A percentile compares a stretch with the other conserved stretches of the same genome.
Conservation (phyloP, 2,888 invertebrate species). For the Chloroclysta siterata region DNA sequence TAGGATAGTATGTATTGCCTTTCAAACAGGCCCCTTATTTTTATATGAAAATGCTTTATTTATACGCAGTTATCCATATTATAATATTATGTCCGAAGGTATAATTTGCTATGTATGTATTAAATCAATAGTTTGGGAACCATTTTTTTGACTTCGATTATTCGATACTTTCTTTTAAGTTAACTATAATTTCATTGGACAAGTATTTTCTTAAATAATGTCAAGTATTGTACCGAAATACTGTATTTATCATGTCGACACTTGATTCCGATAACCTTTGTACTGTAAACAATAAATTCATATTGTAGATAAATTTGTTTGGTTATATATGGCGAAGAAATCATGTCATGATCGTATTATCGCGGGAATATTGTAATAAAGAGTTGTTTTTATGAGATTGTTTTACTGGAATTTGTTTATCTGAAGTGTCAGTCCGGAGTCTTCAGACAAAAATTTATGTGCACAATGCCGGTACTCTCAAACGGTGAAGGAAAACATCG, state of each 20-base stretch:
- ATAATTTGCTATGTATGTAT: background rate
- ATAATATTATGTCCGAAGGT: background rate
- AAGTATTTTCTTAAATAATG: constrained; percentile 8
- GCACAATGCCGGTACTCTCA: too few species aligned
- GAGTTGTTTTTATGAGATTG: constrained; percentile 45
- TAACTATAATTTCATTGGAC: background rate
- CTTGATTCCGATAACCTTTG: constrained; percentile 44
- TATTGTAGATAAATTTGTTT: constrained; percentile 29
- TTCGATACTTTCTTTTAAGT: background rate
- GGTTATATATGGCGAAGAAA: constrained; percentile 34
- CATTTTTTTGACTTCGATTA: background rate
- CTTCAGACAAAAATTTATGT: too few species aligned
- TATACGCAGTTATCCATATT: too few species aligned
- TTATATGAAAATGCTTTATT: background rate
- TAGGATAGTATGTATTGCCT: background rate
- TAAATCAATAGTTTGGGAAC: too few species aligned
- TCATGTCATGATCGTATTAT: constrained; percentile 39
- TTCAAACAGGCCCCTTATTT: background rate
- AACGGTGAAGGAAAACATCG: too few species aligned
- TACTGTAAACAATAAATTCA: constrained; percentile 53
- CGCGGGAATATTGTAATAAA: constrained; percentile 52
- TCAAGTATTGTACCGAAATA: constrained; percentile 11
- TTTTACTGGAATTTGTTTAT: constrained; percentile 43
- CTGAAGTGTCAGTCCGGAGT: too few species aligned
- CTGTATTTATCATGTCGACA: constrained; percentile 31